These are phyloP conservation scores for Sakesphorus luctuosus DNA, from an alignment of 2,113 vertebrate species.

Conservation along the genomic window DNA sequence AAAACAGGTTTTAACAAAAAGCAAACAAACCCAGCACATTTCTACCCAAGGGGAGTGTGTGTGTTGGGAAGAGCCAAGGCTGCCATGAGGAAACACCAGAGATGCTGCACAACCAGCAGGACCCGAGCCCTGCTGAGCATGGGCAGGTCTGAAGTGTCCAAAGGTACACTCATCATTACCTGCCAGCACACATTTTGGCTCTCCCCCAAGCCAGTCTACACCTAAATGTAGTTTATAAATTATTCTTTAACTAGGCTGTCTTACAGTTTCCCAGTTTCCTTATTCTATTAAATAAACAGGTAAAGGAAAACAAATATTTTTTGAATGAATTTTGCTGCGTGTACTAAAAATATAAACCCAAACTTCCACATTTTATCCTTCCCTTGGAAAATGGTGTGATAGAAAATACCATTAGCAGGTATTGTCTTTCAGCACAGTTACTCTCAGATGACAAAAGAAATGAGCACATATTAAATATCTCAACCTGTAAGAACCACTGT, in stretches of 20 bases:
- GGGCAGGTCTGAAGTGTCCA: not conserved
- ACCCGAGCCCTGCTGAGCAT: not conserved
- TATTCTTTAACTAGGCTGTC: not conserved
- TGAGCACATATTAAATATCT: not conserved
- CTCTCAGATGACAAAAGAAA: slow-evolving; percentile 1
- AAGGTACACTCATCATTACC: slow-evolving; percentile 30
- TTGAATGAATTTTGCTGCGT: not conserved
- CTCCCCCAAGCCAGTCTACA: not conserved
- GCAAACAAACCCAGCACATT: not conserved
- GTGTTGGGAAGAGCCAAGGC: not conserved
- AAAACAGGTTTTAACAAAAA: not conserved
- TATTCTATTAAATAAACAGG: slow-evolving; percentile 20
- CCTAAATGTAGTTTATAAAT: slow-evolving; percentile 12
- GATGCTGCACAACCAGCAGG: not conserved
- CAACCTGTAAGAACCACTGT: not conserved
- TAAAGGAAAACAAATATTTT: not conserved
- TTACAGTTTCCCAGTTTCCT: not conserved
- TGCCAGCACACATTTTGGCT: slow-evolving; percentile 17
- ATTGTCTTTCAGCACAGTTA: slow-evolving; percentile 11
- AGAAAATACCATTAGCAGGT: slow-evolving; percentile 36
- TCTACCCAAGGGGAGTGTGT: not conserved
- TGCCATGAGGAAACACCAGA: not conserved
- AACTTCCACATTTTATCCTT: not conserved
- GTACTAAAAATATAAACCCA: not conserved
- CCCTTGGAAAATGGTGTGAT: not conserved